These are phyloP conservation scores for Oreochromis tanganicae DNA, from an alignment of 2,113 vertebrate species.

Conservation along the genomic window DNA sequence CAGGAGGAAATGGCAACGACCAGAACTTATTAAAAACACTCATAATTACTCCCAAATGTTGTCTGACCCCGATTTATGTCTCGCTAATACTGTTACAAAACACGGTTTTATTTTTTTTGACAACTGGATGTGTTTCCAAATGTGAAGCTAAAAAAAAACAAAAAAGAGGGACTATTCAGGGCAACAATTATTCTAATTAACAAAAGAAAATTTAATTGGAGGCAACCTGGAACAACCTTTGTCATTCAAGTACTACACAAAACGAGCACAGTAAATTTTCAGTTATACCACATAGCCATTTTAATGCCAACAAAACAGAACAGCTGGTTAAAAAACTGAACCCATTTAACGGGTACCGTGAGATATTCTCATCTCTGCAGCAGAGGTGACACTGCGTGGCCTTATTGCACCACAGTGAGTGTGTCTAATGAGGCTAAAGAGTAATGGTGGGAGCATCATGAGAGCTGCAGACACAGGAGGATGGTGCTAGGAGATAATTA, in stretches of 20 bases:
- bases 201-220: not conserved
- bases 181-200: not conserved
- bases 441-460: not conserved
- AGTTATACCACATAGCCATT: not conserved
- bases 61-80: conserved; percentile 8
- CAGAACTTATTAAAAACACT: not conserved
- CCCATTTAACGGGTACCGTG: not conserved
- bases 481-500: conserved; percentile 73
- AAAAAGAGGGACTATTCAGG: not conserved
- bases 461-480: conserved; percentile 6
- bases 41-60: not conserved
- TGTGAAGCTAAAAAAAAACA: not conserved
- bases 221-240: not conserved
- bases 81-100: not conserved
- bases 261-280: not conserved
- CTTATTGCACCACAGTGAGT: not conserved
- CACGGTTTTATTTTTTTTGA: not conserved
- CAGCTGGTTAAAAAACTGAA: not conserved
- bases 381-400: not conserved
- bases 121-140: not conserved
- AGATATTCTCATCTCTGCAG: not conserved
- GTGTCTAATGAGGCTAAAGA: not conserved
- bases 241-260: not conserved
- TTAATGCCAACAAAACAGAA: not conserved
- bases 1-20: not conserved